Conservation (phyloP, 2,797 vertebrate genomes). For the Alectoris magna region DNA sequence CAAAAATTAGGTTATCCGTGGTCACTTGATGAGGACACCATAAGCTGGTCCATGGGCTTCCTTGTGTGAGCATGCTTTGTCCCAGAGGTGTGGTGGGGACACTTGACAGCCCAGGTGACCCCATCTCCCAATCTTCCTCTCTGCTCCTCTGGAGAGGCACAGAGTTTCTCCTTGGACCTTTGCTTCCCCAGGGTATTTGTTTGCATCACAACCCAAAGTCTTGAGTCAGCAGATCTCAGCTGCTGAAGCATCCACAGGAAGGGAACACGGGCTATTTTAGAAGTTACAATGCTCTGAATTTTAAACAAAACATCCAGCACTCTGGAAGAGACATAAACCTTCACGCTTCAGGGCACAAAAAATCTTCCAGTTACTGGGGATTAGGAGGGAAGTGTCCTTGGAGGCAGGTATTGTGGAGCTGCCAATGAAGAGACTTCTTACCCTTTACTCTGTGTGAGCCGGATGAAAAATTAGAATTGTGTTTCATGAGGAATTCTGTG, state of each 20-base stretch:
- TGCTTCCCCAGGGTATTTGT: not conserved
- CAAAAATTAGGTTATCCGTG: not conserved
- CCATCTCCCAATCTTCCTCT: not conserved
- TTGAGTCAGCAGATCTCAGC: not conserved
- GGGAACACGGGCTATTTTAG: not conserved
- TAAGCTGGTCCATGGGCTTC: not conserved
- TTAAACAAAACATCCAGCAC: not conserved
- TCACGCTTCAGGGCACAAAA: not conserved
- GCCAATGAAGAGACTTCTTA: not conserved
- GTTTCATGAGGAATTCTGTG: not conserved
- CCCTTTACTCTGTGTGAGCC: not conserved
- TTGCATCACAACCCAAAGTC: not conserved
- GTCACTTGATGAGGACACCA: not conserved
- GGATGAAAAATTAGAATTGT: not conserved
- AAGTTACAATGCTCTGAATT: slow-evolving; percentile 10
- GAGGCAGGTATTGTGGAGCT: not conserved
- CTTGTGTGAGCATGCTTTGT: not conserved
- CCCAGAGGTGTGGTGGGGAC: not conserved
- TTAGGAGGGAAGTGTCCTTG: slow-evolving; percentile 7
- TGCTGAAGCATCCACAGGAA: not conserved
- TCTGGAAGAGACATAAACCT: slow-evolving; percentile 21
- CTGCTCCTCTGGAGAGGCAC: not conserved
- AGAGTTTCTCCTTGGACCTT: not conserved
- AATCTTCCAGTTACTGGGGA: not conserved
- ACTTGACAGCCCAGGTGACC: not conserved